Evolutionary conservation across 1,140 invertebrate species (phyloP).

Genomic region (Sinella curviseta): DNA sequence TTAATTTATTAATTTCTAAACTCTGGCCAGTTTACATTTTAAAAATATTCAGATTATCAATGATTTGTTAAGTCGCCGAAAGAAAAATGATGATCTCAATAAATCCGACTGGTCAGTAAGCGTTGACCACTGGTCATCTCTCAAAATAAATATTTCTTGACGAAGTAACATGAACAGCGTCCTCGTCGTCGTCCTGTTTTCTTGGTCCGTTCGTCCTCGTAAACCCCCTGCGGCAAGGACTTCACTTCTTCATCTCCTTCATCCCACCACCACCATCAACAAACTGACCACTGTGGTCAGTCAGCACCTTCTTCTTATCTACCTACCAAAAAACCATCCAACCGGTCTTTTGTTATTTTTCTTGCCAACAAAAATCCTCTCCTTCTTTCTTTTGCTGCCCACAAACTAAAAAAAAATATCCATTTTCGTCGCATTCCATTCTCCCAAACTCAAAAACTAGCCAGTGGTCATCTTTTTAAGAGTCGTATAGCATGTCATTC

Average conservation of each 20-base stretch:
- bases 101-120: too few relatives aligned
- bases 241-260: too few relatives aligned
- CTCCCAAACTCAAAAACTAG: not conserved
- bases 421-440: not conserved
- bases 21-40: too few relatives aligned
- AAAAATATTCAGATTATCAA: not conserved
- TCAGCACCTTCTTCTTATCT: too few relatives aligned
- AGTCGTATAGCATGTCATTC: not conserved
- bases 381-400: not conserved
- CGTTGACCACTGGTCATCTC: too few relatives aligned
- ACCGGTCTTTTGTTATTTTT: conserved; percentile 5
- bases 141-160: not conserved
- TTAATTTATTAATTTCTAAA: too few relatives aligned
- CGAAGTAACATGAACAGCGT: not conserved
- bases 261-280: too few relatives aligned
- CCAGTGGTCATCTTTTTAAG: not conserved
- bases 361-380: not conserved
- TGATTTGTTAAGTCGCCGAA: not conserved
- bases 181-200: not conserved
- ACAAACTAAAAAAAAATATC: too few relatives aligned
- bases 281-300: too few relatives aligned
- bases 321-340: too few relatives aligned
- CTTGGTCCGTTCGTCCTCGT: not conserved
- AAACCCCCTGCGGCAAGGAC: conserved; percentile 24
- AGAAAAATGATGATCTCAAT: too few relatives aligned